A percentile compares a stretch with the other conserved stretches of the same genome.
Evolutionary conservation across 1,140 invertebrate genomes (phyloP).

Genomic region (Drosophila busckii): DNA sequence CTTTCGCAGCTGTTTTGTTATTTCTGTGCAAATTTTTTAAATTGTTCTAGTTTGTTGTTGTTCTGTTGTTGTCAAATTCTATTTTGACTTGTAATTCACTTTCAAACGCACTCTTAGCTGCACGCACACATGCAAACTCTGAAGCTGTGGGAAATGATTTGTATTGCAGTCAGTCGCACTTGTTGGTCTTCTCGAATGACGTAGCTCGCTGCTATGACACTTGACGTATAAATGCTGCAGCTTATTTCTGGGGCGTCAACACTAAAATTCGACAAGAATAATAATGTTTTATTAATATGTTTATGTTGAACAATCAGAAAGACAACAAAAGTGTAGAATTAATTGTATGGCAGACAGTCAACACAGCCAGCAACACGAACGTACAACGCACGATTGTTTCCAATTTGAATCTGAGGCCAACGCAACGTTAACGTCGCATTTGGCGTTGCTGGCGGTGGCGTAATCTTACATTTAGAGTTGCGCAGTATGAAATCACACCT

Average conservation of each 20-base stretch:
- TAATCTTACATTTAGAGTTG: too few species aligned
- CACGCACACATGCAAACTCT: constrained; percentile 2
- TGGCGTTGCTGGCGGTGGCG: constrained; percentile 13
- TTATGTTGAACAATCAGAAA: neutral
- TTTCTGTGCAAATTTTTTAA: constrained; percentile 52
- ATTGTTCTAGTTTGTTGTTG: constrained; percentile 51
- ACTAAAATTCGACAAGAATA: constrained; percentile 11
- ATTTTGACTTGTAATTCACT: constrained; percentile 67
- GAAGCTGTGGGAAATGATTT: constrained; percentile 14
- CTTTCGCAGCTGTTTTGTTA: constrained; percentile 51
- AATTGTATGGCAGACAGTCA: constrained; percentile 1
- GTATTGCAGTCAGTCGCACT: constrained; percentile 33
- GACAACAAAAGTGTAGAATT: constrained; percentile 8
- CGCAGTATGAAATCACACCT: neutral
- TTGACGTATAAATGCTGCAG: neutral
- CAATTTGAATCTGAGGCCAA: constrained; percentile 50
- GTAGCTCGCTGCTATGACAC: constrained; percentile 3
- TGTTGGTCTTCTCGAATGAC: constrained; percentile 51
- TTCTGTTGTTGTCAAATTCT: constrained; percentile 37
- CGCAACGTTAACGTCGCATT: too few species aligned
- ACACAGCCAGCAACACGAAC: constrained; percentile 12
- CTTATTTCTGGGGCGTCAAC: constrained; percentile 14
- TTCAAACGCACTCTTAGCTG: constrained; percentile 35
- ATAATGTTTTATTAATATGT: too few species aligned
- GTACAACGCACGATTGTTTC: constrained; percentile 33